Conservation (phyloP, 1,140 invertebrate genomes). For the Nymphalis io region DNA sequence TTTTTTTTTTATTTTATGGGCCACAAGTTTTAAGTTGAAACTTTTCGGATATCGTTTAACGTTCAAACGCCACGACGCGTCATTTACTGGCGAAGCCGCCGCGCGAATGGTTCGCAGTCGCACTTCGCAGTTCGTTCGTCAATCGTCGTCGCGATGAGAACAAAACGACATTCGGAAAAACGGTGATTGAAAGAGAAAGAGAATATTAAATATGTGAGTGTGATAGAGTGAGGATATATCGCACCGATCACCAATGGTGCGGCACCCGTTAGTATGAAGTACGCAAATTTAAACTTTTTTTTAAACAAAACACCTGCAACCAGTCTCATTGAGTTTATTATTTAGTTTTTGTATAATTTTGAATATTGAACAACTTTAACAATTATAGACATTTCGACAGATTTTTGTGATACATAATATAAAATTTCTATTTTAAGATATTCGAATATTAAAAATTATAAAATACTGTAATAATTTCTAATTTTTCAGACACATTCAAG, state of each 20-base stretch:
- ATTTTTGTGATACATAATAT: neutral
- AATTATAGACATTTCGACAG: neutral
- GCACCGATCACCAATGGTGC: slow-evolving; percentile 24
- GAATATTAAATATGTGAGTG: slow-evolving; percentile 31
- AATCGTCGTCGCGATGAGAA: slow-evolving; percentile 41
- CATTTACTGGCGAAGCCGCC: slow-evolving; percentile 54
- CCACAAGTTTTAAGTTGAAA: slow-evolving; percentile 68
- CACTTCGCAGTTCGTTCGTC: slow-evolving; percentile 26
- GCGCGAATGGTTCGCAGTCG: slow-evolving; percentile 59
- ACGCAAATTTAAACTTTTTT: slow-evolving; percentile 48
- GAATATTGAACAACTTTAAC: no score
- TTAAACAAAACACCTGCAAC: slow-evolving; percentile 55
- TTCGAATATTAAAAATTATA: neutral
- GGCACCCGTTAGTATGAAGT: slow-evolving; percentile 42
- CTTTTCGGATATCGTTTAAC: slow-evolving; percentile 63
- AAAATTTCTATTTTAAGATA: neutral
- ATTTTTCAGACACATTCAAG: slow-evolving; percentile 3
- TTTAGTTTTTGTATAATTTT: slow-evolving; percentile 11
- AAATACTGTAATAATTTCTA: slow-evolving; percentile 15
- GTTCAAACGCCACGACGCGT: slow-evolving; percentile 45
- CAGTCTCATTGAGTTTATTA: slow-evolving; percentile 33
- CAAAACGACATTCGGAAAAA: slow-evolving; percentile 44
- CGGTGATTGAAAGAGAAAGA: slow-evolving; percentile 35
- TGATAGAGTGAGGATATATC: slow-evolving; percentile 34
- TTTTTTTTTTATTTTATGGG: slow-evolving; percentile 41